Evolutionary conservation across 2,797 vertebrate genomes (phyloP), one percentile per base, ranked within the genome.

Genomic region (Salarias fasciatus): DNA sequence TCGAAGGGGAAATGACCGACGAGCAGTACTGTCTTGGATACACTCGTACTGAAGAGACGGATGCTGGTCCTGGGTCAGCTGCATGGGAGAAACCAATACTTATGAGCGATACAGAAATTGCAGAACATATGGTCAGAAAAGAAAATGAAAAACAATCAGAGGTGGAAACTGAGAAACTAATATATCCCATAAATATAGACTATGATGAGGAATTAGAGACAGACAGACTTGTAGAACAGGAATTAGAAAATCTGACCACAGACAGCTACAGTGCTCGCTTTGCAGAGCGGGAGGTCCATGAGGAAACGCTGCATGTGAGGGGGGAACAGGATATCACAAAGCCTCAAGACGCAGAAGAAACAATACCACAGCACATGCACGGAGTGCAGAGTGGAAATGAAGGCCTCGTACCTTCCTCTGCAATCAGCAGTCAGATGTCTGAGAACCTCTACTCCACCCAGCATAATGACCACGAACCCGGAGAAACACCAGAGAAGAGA

Each of bases 171-270:
- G 76, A 84, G 50, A 80, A 84, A 35, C 5, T 35, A 0, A 11
- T 28, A 4, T 13, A 77, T 73, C 45, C 24, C 5, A 3, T n/a
- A n/a, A 45, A 72, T 5, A 30, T 47, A 2, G 69, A 51, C 15
- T 35, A 44, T 3, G 72, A 82, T 2, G 83, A 87, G 40, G 80
- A 88, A 38, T 11, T 80, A 10, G 88, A 89, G 11, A 86, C 15
- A 0, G 85, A 90, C 67, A 72, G 42, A 63, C 67, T 86, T 5
- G 84, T 88, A 67, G 88, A 91, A 40, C 63, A 80, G 64, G 86
- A 91, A 18, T 47, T 90, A 24, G 91, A 88, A 54, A 69, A 54
- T 3, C 24, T 88, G 0, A 77, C 77, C 5, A 82, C 80, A 2
- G 73, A 86, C 9, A 66, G 11, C 28, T 89, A 80, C 61, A 72